Conservation (phyloP, 2,113 vertebrate genomes). For the Tauraco erythrolophus region DNA sequence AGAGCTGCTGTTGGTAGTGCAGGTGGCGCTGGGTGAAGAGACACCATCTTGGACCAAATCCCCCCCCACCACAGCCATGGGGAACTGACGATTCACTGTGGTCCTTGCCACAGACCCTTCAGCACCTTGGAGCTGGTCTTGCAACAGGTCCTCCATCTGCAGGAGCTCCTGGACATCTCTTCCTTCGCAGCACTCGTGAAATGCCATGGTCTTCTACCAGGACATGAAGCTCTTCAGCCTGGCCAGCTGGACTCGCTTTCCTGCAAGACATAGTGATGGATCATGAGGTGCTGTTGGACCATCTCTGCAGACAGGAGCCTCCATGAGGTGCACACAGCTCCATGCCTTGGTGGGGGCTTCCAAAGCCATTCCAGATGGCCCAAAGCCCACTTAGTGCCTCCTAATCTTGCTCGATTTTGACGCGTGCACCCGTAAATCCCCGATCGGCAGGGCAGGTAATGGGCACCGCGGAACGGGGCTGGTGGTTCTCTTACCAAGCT, state of each 20-base stretch:
- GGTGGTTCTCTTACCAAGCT: not conserved
- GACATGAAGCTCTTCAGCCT: not conserved
- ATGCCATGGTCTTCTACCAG: not conserved
- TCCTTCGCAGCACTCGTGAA: not conserved
- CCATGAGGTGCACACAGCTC: too few relatives aligned
- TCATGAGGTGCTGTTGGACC: not conserved
- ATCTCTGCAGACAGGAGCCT: not conserved
- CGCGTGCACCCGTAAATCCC: fast-evolving
- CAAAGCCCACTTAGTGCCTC: not conserved
- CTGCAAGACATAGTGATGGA: not conserved
- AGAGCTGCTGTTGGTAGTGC: not conserved
- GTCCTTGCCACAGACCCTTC: too few relatives aligned
- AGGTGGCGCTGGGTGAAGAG: not conserved
- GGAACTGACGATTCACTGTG: not conserved
- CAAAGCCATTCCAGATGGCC: not conserved
- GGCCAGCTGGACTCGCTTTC: not conserved
- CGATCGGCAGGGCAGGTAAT: fast-evolving
- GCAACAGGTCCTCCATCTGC: not conserved
- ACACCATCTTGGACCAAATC: not conserved
- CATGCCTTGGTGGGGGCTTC: too few relatives aligned
- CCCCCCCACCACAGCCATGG: fast-evolving
- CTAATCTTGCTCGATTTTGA: not conserved
- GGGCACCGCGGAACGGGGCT: fast-evolving
- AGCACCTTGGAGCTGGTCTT: not conserved
- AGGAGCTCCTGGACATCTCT: not conserved